Evolutionary conservation across 2,888 invertebrate species (phyloP).

Genomic region (Ptycholaimellus sp.): DNA sequence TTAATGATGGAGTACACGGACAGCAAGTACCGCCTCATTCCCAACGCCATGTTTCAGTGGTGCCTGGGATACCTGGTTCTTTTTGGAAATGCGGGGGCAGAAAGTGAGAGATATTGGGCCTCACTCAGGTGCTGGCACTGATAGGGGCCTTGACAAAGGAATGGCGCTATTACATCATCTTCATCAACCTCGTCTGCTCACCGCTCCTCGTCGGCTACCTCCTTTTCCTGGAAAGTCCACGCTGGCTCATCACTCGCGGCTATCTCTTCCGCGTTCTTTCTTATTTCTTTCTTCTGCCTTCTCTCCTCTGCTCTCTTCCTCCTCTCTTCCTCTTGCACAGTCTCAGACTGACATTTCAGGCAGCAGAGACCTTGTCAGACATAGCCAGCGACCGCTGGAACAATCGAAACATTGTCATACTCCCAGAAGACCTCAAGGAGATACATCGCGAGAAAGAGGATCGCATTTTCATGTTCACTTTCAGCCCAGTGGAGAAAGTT

Average conservation of each 20-base stretch:
- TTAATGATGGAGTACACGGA: constrained; percentile 21
- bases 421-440: constrained; percentile 10
- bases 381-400: constrained; percentile 19
- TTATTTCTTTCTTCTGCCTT: too few relatives aligned
- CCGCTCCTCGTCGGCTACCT: constrained; percentile 18
- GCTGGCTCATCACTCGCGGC: constrained; percentile 20
- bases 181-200: constrained; percentile 16
- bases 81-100: too few relatives aligned
- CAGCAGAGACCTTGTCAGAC: too few relatives aligned
- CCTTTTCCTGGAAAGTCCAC: constrained; percentile 16
- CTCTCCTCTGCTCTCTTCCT: too few relatives aligned
- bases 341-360: too few relatives aligned
- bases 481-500: too few relatives aligned
- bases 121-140: too few relatives aligned
- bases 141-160: too few relatives aligned
- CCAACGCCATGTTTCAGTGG: constrained; percentile 13
- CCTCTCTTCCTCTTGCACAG: too few relatives aligned
- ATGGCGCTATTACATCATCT: constrained; percentile 20
- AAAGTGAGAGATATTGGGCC: too few relatives aligned
- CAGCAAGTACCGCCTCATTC: constrained; percentile 9
- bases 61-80: constrained; percentile 19
- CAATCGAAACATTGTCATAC: constrained; percentile 15
- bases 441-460: constrained; percentile 10
- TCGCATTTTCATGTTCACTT: too few relatives aligned
- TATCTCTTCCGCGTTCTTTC: too few relatives aligned